These are phyloP conservation scores for Acrobasis repandana DNA, from an alignment of 2,888 invertebrate genomes.

Conservation along the genomic window DNA sequence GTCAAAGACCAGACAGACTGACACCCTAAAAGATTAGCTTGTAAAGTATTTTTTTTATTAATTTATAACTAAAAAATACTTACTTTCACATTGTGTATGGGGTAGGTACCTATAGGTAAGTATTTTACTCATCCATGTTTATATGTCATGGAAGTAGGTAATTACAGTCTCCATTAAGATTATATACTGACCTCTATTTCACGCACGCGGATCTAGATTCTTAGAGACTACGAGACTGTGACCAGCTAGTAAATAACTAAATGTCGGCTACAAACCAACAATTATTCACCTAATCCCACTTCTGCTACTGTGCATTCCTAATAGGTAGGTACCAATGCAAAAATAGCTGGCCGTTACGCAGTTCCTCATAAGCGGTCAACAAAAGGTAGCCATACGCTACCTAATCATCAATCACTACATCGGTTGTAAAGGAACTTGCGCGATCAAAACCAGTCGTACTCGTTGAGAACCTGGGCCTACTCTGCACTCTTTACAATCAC, in stretches of 20 bases:
- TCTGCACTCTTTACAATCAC: slow-evolving; percentile 44
- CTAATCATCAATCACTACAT: slow-evolving; percentile 57
- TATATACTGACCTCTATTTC: slow-evolving; percentile 22
- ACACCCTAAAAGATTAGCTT: no score
- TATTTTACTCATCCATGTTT: no score
- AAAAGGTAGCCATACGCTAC: slow-evolving; percentile 40
- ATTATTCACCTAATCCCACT: background rate
- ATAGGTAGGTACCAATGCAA: background rate
- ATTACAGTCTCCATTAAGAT: slow-evolving; percentile 24
- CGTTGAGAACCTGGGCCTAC: slow-evolving; percentile 52
- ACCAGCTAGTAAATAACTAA: slow-evolving; percentile 1
- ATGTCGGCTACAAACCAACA: background rate
- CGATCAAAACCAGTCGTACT: slow-evolving; percentile 65
- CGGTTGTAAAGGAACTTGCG: slow-evolving; percentile 52
- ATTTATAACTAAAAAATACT: no score
- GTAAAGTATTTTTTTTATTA: no score
- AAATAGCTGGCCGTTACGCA: slow-evolving; percentile 7
- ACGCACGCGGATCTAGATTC: slow-evolving; percentile 13
- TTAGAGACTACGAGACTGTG: slow-evolving; percentile 6
- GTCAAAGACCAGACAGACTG: no score
- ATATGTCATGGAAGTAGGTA: background rate
- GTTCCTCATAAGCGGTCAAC: slow-evolving; percentile 31
- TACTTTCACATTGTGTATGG: no score
- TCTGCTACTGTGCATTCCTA: background rate
- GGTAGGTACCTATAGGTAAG: no score